Percentiles rank a stretch among this genome's conserved stretches.
These are phyloP conservation scores for Ormyrus rosae DNA, from an alignment of 2,888 invertebrate genomes.

Conservation along the genomic window DNA sequence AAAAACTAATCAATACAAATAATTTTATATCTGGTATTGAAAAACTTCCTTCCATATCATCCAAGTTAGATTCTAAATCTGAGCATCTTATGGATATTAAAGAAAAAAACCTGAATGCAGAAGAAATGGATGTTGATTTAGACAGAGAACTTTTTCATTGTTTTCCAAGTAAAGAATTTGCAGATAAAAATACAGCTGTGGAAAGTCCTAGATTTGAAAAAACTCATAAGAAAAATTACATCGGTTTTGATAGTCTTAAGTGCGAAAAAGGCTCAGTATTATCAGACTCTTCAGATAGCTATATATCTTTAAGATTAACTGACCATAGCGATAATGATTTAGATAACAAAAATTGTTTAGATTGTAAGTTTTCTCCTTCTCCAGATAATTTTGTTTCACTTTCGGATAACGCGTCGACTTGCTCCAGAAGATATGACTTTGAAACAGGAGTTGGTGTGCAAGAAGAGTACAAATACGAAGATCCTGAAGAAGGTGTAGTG, in stretches of 20 bases:
- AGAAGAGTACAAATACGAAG: slow-evolving; percentile 87
- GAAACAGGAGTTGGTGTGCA: slow-evolving; percentile 79
- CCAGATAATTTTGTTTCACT: slow-evolving; percentile 16
- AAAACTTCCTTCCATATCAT: slow-evolving; percentile 11
- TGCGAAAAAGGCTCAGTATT: slow-evolving; percentile 27
- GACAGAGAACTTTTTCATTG: slow-evolving; percentile 33
- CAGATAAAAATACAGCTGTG: slow-evolving; percentile 14
- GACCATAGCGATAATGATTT: not conserved
- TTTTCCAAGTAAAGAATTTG: slow-evolving; percentile 19
- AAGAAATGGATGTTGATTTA: slow-evolving; percentile 19
- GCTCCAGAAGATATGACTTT: slow-evolving; percentile 12
- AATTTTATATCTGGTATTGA: slow-evolving; percentile 31
- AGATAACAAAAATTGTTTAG: not conserved
- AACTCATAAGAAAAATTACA: not conserved
- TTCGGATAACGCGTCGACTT: slow-evolving; percentile 6
- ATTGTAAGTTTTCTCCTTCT: not conserved
- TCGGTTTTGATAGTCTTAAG: slow-evolving; percentile 15
- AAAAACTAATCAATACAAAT: not conserved
- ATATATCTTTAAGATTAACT: slow-evolving; percentile 22
- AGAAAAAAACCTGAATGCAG: not conserved
- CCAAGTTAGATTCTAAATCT: slow-evolving; percentile 22
- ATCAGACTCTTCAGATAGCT: slow-evolving; percentile 30
- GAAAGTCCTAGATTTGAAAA: not conserved
- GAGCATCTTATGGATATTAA: not conserved
- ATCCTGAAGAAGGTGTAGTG: slow-evolving; percentile 83